Conservation (phyloP, 2,888 invertebrate genomes). For the Pseudococcus jackbeardsleyi region DNA sequence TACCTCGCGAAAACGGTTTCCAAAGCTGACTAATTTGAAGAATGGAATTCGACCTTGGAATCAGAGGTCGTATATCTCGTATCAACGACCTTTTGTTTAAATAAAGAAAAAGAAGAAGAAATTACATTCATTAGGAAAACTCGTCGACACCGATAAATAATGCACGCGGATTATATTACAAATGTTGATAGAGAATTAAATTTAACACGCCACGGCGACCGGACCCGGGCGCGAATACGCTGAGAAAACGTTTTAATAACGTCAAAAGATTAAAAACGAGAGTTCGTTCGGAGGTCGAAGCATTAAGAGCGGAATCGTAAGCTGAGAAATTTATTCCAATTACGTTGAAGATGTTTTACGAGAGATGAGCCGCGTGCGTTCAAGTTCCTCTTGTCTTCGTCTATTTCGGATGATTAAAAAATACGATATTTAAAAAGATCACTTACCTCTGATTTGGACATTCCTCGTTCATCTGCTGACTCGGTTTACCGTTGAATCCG, state of each 20-base stretch:
- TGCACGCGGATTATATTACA: conserved; percentile 14
- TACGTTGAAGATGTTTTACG: background rate
- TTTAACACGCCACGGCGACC: background rate
- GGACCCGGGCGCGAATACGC: background rate
- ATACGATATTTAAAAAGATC: conserved; percentile 17
- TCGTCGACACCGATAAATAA: conserved; percentile 36
- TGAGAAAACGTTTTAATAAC: conserved; percentile 41
- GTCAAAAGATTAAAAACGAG: conserved; percentile 39
- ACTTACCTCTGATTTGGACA: conserved; percentile 37
- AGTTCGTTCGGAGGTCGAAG: background rate
- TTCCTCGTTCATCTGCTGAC: conserved; percentile 54
- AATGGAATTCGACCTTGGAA: background rate
- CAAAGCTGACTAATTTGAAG: background rate
- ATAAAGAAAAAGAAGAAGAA: background rate
- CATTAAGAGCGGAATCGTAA: background rate
- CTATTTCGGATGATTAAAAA: background rate
- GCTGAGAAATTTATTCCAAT: conserved; percentile 36
- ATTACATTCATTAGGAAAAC: conserved; percentile 20
- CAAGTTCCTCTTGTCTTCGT: background rate
- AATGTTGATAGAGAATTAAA: conserved; percentile 6
- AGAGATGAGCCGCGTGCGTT: background rate
- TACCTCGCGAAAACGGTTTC: background rate
- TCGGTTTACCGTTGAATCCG: conserved; percentile 47
- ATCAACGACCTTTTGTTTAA: conserved; percentile 19
- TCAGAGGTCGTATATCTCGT: background rate